phyloP scores from a whole-genome alignment of 2,797 vertebrate species.

The Cuculus canorus region DNA sequence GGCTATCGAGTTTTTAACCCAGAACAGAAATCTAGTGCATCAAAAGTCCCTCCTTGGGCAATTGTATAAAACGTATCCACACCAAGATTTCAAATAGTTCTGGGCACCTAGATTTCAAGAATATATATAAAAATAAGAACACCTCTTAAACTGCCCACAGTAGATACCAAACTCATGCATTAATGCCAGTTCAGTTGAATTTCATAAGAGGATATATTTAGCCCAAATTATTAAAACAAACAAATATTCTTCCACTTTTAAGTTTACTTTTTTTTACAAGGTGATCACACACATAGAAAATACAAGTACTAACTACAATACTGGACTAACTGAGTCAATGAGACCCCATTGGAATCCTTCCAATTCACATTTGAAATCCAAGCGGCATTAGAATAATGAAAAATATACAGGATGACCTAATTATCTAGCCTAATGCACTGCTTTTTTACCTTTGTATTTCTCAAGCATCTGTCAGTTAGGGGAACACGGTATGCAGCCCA shows the following conservation, averaged over 20 bases:
- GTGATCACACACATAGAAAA: background rate
- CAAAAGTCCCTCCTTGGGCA: background rate
- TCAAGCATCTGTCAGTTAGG: background rate
- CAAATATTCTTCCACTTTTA: background rate
- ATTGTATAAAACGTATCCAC: background rate
- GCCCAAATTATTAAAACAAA: background rate
- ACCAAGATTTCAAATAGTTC: background rate
- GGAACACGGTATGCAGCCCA: background rate
- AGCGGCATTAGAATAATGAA: background rate
- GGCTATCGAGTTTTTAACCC: background rate
- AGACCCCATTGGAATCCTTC: background rate
- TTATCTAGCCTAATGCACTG: background rate
- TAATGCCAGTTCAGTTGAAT: background rate
- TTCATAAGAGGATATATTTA: background rate
- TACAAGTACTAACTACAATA: background rate
- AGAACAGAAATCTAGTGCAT: background rate
- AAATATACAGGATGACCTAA: background rate
- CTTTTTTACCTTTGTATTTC: background rate
- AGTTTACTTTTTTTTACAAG: background rate
- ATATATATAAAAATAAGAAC: background rate
- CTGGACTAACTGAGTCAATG: background rate
- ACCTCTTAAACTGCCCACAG: background rate
- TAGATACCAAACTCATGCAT: background rate
- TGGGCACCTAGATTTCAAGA: background rate
- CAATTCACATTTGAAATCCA: background rate